Evolutionary conservation across 1,140 invertebrate species (phyloP), one percentile per base, ranked within the genome.

Genomic region (Andricus grossulariae): DNA sequence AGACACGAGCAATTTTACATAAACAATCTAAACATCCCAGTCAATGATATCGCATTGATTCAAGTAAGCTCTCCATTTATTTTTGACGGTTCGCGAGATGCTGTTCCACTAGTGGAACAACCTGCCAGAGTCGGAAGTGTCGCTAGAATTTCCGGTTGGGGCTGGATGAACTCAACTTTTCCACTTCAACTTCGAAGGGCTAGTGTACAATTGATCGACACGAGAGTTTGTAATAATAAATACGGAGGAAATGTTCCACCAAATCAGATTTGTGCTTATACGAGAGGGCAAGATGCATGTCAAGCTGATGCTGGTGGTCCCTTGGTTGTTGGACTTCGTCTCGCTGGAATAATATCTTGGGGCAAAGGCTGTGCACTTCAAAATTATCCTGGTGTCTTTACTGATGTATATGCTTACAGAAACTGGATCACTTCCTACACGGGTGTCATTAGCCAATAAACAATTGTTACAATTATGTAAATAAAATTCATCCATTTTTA

Each of bases 341-440:
- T 66, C 15, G 60, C 15, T 66, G 60, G 60, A 66, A 66, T 66
- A 10, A 66, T 66, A 3, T 66, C 60, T 10, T 66, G 60, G 60
- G 60, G 60, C 25, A 66, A 66, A 15, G 25, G 25, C 8, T 39
- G 60, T 66, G 60, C 60, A 1, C 5, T n/a, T 0, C 1, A n/a
- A 39, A 7, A 8, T n/a, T 66, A n/a, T n/a, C 60, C 60, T n/a
- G 60, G 60, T 39, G 60, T 66, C 32, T 66, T n/a, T 8, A 66
- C 60, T 32, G 60, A 66, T 15, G 39, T 66, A 16, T 66, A 39
- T 32, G 32, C 13, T n/a, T 15, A 66, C n/a, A 32, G 60, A 39
- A n/a, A 16, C 21, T 66, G 60, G 60, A 66, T 66, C 13, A 6
- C 6, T 16, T 2, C 25, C 16, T 15, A 66, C 4, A 32, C 25